phyloP scores from a whole-genome alignment of 64 coral and sea anemone genomes.

The Porites lutea region DNA sequence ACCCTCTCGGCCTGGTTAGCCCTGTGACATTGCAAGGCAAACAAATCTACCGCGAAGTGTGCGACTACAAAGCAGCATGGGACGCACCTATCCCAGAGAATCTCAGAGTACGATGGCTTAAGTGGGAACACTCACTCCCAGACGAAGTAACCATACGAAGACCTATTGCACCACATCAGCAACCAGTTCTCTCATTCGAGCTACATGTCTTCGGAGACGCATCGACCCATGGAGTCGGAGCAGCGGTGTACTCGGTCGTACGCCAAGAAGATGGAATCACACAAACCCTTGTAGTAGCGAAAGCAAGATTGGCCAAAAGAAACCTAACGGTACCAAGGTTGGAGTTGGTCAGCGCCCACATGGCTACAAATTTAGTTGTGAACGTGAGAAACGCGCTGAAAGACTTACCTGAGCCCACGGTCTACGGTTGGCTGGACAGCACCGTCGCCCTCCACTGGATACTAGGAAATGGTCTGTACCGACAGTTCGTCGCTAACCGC shows the following conservation, averaged over 20 bases:
- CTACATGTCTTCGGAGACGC: not conserved
- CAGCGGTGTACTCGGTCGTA: not conserved
- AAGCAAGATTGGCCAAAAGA: not conserved
- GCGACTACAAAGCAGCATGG: too few species aligned
- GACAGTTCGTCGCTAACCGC: not conserved
- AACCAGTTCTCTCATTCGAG: too few species aligned
- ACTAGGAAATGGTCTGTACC: not conserved
- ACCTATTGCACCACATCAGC: too few species aligned
- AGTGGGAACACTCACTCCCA: too few species aligned
- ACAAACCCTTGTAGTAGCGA: not conserved
- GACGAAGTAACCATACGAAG: too few species aligned
- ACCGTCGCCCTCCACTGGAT: slow-evolving; percentile 19
- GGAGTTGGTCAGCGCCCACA: slow-evolving; percentile 1
- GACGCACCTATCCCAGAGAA: too few species aligned
- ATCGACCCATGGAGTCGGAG: not conserved
- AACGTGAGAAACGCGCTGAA: not conserved
- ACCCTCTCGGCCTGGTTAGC: slow-evolving; percentile 32
- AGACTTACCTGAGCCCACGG: not conserved
- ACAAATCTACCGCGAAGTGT: too few species aligned
- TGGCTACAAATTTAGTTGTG: slow-evolving; percentile 1
- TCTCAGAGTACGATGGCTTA: too few species aligned
- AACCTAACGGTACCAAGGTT: not conserved
- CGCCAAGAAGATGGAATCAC: not conserved
- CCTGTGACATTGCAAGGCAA: not conserved
- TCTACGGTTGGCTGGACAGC: not conserved